These are phyloP conservation scores for Synergus gifuensis DNA, from an alignment of 2,888 invertebrate species.

Conservation along the genomic window DNA sequence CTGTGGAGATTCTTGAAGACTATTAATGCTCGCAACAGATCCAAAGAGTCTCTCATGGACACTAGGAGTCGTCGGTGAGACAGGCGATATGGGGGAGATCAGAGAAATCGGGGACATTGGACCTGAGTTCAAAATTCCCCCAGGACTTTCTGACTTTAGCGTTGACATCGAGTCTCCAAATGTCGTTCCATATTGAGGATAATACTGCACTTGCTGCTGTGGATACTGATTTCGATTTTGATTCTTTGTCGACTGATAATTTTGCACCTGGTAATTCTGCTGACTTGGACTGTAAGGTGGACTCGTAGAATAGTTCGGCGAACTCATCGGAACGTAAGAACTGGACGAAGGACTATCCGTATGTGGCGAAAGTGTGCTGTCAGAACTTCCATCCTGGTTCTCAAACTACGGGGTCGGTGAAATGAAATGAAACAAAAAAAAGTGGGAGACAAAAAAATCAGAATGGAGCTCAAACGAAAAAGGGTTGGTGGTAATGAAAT, in stretches of 20 bases:
- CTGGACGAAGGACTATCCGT: conserved; percentile 66
- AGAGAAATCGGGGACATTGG: conserved; percentile 52
- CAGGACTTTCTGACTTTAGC: conserved; percentile 38
- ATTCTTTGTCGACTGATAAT: conserved; percentile 33
- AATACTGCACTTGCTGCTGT: conserved; percentile 49
- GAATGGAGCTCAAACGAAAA: not conserved
- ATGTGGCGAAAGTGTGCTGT: conserved; percentile 72
- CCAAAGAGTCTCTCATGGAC: conserved; percentile 60
- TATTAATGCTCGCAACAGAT: conserved; percentile 64
- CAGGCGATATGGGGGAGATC: not conserved
- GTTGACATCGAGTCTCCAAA: conserved; percentile 41
- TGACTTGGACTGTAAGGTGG: conserved; percentile 71
- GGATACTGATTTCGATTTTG: not conserved
- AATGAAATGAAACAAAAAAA: conserved; percentile 53
- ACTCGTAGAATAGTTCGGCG: conserved; percentile 70
- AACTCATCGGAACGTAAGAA: conserved; percentile 71
- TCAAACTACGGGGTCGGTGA: conserved; percentile 65
- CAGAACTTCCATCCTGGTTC: conserved; percentile 70
- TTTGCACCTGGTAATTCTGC: conserved; percentile 60
- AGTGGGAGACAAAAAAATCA: conserved; percentile 30
- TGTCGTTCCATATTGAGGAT: conserved; percentile 44
- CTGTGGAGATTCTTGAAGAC: conserved; percentile 77
- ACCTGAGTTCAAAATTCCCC: conserved; percentile 59
- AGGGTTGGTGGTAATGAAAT: not conserved
- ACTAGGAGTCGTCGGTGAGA: conserved; percentile 36